A percentile compares a stretch with the other conserved stretches of the same genome.
Evolutionary conservation across 2,888 invertebrate species (phyloP).

Genomic region (Heliconius cydno): DNA sequence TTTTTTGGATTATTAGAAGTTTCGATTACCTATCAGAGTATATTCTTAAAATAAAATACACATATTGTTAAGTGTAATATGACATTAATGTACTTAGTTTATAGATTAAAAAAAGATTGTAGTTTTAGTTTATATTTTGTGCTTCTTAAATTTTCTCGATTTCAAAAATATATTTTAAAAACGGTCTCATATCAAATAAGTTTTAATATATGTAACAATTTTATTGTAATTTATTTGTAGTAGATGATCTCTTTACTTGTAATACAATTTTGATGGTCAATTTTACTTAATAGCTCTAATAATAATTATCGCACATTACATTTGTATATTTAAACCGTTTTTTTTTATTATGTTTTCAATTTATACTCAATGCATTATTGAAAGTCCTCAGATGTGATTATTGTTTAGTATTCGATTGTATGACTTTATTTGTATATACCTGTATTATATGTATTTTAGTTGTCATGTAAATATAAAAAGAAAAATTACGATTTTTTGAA

Average conservation of each 20-base stretch:
- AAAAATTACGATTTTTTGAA: slow-evolving; percentile 37
- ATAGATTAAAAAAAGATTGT: neutral
- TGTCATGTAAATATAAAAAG: slow-evolving; percentile 45
- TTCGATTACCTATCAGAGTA: neutral
- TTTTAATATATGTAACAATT: slow-evolving; percentile 70
- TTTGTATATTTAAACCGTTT: slow-evolving; percentile 63
- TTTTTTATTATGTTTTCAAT: neutral
- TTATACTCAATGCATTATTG: slow-evolving; percentile 54
- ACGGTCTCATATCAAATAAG: slow-evolving; percentile 67
- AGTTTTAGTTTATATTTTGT: neutral
- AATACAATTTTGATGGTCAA: slow-evolving; percentile 82
- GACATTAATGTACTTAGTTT: slow-evolving; percentile 12
- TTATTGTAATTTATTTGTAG: slow-evolving; percentile 69
- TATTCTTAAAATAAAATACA: neutral
- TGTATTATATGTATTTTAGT: slow-evolving; percentile 61
- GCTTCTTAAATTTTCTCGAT: neutral
- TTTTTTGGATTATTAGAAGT: neutral
- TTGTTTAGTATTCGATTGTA: slow-evolving; percentile 31
- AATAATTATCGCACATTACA: slow-evolving; percentile 69
- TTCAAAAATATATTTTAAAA: neutral
- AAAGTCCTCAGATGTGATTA: slow-evolving; percentile 55
- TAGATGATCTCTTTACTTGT: slow-evolving; percentile 82
- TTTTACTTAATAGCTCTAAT: slow-evolving; percentile 81
- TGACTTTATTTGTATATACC: slow-evolving; percentile 68
- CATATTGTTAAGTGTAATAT: slow-evolving; percentile 3